Evolutionary conservation across 1,140 invertebrate genomes (phyloP), one percentile per base, ranked within the genome.

Genomic region (Saccostrea glomerata): DNA sequence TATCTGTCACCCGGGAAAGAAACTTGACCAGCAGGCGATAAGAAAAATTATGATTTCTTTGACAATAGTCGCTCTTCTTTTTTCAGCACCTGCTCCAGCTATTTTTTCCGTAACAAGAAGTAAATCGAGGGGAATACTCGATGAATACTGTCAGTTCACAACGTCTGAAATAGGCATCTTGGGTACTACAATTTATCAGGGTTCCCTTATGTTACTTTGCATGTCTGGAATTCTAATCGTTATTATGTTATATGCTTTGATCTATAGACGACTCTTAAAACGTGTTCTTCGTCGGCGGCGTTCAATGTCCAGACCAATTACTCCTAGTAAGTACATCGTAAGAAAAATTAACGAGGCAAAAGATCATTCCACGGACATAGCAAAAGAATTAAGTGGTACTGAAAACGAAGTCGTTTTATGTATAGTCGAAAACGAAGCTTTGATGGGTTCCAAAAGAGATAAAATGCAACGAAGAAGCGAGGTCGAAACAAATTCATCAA

Each of bases 101-200:
- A 77, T 77, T 30, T 77, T 77, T 36, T 15, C 70, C 15, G 70
- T 77, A 25, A 77, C 70, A 36, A 25, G 13, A 77, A 77, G 13
- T 77, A 30, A 12, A 30, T 15, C 25, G 11, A 30, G 15, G 15
- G 25, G 23, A n/a, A 73, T 54, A 12, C 6, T 40, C 20, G 60
- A 63, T 15, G 56, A 40, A 77, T 92, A 91, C 63, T 93, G 92
- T 85, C 91, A 92, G 87, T 93, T 93, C 84, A 93, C 92, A 11
- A 91, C 87, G 25, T 82, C 89, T 11, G 73, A 92, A 1, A 20
- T 91, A n/a, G 92, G 92, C 12, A 84, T 90, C 40, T 60, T 30
- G 20, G 84, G 86, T 36, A 90, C 89, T 7, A 87, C 47, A 2
- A 73, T 87, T n/a, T 93, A 92, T 82, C 92, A 93, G 87, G 86